Percentiles rank a stretch among this genome's conserved stretches.
Evolutionary conservation across 2,888 invertebrate species (phyloP).

Genomic region (Trachelus tabidus): DNA sequence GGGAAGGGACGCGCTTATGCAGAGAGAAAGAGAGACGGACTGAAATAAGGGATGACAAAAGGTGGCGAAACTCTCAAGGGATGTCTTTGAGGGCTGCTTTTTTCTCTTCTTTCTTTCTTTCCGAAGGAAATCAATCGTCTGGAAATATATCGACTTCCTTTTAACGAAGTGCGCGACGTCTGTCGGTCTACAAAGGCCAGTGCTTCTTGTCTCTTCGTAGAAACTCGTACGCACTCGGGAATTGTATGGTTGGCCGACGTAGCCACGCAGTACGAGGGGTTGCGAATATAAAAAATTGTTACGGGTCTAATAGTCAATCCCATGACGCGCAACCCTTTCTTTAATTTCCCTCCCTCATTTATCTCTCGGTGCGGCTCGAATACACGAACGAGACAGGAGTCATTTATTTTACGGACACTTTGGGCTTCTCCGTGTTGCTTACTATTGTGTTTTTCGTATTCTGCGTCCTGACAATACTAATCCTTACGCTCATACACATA

Average conservation of each 20-base stretch:
- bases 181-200: neutral
- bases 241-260: neutral
- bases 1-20: neutral
- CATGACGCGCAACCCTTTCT: neutral
- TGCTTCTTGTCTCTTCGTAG: neutral
- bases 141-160: slow-evolving; percentile 20
- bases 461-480: neutral
- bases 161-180: slow-evolving; percentile 15
- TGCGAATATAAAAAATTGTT: neutral
- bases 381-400: neutral
- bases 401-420: neutral
- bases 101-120: slow-evolving; percentile 1
- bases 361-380: neutral
- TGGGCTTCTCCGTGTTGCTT: neutral
- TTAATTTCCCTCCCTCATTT: neutral
- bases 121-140: slow-evolving; percentile 15
- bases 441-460: neutral
- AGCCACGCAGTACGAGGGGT: neutral
- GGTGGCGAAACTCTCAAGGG: neutral
- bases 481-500: neutral
- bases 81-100: neutral
- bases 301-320: neutral
- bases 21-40: neutral
- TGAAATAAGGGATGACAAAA: neutral
- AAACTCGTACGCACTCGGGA: neutral